Base-by-base conservation (phyloP, 2,797 vertebrate species). In the Luscinia megarhynchos region DNA sequence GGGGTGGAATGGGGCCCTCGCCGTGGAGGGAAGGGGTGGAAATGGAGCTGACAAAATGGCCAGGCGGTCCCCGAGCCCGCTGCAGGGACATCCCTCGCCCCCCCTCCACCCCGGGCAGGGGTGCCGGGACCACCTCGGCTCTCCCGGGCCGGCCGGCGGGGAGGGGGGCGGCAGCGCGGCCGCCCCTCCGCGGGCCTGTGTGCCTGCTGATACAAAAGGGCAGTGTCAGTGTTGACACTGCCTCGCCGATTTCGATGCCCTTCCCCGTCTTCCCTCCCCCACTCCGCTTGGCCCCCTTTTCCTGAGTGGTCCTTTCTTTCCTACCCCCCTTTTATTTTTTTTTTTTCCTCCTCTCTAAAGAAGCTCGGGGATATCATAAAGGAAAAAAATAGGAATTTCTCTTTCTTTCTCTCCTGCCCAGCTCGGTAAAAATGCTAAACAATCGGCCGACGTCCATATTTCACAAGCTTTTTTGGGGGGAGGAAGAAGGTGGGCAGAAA, bases 391-490 rank as follows among this genome's bases (percentile, higher is more conserved):
- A 59, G 70, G 30, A 67, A 16, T 63, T 91, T 19, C 14, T 70
- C 12, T 62, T 66, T 73, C 69, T 53, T 85, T 73, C 1, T 3
- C 3, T 16, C 2, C 6, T 62, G 70, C 72, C 55, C 9, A 29
- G 54, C 76, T 90, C 64, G 57, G 66, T 85, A 64, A 88, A 94
- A 95, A 95, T 84, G 96, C 94, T 92, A 93, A 95, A 96, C 95
- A 96, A 95, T 96, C 88, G 80, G 85, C 73, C 94, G 97, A 59
- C 96, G 89, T 96, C 95, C 96, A 96, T 97, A 73, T 97, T 96
- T 95, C 75, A 87, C 68, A 32, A 73, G 61, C 58, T 63, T 95
- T 80, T 78, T 66, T 29, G 4, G 75, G 40, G 63, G 55, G 14
- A 63, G 83, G 84, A 79, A 36, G 75, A 51, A 81, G 78, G 81